Evolutionary conservation across 2,797 vertebrate species (phyloP).

Genomic region (Synanceia verrucosa): DNA sequence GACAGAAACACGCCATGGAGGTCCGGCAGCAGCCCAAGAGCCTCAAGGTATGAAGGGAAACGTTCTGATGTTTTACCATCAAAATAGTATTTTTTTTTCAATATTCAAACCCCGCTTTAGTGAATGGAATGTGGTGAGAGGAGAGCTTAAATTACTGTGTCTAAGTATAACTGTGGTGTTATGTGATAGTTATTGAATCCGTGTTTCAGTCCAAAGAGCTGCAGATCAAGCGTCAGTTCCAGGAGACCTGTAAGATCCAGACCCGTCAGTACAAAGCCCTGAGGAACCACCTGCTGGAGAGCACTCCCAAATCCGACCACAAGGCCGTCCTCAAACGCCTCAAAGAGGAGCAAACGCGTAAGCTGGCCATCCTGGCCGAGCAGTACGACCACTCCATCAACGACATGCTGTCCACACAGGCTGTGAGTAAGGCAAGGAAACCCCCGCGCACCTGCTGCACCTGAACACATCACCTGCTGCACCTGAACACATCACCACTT

Average conservation of each 20-base stretch:
- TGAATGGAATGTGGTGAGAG: too few species aligned
- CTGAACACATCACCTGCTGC: background rate
- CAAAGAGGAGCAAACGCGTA: constrained; percentile 90
- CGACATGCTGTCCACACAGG: constrained; percentile 96
- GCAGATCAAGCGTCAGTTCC: constrained; percentile 96
- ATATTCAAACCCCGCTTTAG: background rate
- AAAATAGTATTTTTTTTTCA: too few species aligned
- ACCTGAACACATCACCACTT: too few species aligned
- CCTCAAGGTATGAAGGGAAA: constrained; percentile 83
- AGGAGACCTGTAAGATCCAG: constrained; percentile 96
- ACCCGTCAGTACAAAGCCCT: constrained; percentile 94
- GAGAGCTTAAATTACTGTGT: too few species aligned
- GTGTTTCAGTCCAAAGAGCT: constrained; percentile 89
- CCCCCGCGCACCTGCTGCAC: background rate
- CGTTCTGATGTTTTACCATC: too few species aligned
- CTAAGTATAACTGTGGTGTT: too few species aligned
- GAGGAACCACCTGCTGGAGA: constrained; percentile 92
- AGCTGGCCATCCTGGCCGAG: constrained; percentile 93
- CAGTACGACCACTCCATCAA: constrained; percentile 98
- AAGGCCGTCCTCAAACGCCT: constrained; percentile 91
- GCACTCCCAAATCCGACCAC: constrained; percentile 91
- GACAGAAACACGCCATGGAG: constrained; percentile 89
- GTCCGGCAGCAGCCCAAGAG: constrained; percentile 95
- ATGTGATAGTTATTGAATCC: background rate
- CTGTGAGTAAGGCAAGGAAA: constrained; percentile 86